Conservation (phyloP, 1,140 invertebrate species). For the Drosophila simulans region DNA sequence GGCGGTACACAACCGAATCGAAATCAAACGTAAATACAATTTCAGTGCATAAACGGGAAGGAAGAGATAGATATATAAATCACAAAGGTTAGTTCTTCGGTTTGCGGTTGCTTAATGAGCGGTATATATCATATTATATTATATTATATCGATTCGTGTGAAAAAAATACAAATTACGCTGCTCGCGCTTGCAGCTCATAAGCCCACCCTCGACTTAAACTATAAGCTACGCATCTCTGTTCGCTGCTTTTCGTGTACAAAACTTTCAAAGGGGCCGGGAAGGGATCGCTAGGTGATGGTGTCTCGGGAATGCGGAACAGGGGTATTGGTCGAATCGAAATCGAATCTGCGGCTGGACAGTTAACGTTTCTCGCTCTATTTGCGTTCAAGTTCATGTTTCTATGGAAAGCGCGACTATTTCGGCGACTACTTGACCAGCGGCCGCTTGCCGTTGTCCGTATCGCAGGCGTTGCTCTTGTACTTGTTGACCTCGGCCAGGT, state of each 20-base stretch:
- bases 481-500: slow-evolving; percentile 96
- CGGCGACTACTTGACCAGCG: slow-evolving; percentile 92
- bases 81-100: slow-evolving; percentile 52
- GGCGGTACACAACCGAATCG: not conserved
- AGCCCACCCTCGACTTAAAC: not conserved
- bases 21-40: slow-evolving; percentile 15
- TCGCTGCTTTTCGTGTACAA: slow-evolving; percentile 1
- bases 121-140: slow-evolving; percentile 17
- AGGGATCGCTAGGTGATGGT: not conserved
- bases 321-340: not conserved
- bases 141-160: slow-evolving; percentile 3
- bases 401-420: slow-evolving; percentile 1
- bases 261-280: not conserved
- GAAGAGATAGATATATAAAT: slow-evolving; percentile 58
- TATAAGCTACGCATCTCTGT: slow-evolving; percentile 11
- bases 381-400: slow-evolving; percentile 59
- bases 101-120: slow-evolving; percentile 42
- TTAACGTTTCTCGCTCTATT: slow-evolving; percentile 15
- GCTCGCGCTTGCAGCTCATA: slow-evolving; percentile 14
- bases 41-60: slow-evolving; percentile 41
- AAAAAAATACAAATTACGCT: slow-evolving; percentile 27
- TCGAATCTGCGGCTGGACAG: not conserved
- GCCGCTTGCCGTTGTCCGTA: slow-evolving; percentile 95
- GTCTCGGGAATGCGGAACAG: not conserved
- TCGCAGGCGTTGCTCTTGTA: slow-evolving; percentile 96